These are phyloP conservation scores for Dyspetes luteomarginatus DNA, from an alignment of 2,888 invertebrate species.

Conservation along the genomic window DNA sequence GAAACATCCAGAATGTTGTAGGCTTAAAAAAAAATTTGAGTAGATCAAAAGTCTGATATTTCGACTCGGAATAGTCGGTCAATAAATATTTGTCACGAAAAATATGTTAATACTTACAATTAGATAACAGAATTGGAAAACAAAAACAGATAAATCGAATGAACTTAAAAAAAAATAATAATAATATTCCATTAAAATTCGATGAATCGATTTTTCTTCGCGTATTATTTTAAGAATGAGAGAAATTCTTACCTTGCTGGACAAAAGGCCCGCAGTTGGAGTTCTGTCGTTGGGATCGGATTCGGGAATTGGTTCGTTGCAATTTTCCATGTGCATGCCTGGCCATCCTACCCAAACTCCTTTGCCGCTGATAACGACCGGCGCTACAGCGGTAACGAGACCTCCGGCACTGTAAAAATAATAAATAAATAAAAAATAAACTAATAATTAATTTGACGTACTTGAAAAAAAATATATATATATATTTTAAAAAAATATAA, in stretches of 20 bases:
- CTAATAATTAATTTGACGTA: slow-evolving; percentile 12
- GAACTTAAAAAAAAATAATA: not conserved
- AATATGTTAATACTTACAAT: too few relatives aligned
- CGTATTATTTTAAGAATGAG: too few relatives aligned
- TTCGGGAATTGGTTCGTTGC: slow-evolving; percentile 92
- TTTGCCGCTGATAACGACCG: slow-evolving; percentile 92
- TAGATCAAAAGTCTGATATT: too few relatives aligned
- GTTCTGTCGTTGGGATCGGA: slow-evolving; percentile 93
- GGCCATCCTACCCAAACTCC: slow-evolving; percentile 97
- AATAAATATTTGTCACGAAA: too few relatives aligned
- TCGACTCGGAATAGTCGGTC: too few relatives aligned
- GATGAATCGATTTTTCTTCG: too few relatives aligned
- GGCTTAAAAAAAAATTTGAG: too few relatives aligned
- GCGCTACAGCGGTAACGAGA: slow-evolving; percentile 95
- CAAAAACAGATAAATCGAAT: slow-evolving; percentile 5
- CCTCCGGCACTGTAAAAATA: slow-evolving; percentile 91
- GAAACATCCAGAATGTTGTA: too few relatives aligned
- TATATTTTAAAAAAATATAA: too few relatives aligned
- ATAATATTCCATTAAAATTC: too few relatives aligned
- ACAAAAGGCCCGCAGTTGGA: slow-evolving; percentile 93
- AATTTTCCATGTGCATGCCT: slow-evolving; percentile 92
- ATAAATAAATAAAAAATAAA: not conserved
- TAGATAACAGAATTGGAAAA: too few relatives aligned
- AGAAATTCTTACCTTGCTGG: slow-evolving; percentile 89
- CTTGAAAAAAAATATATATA: too few relatives aligned